These are phyloP conservation scores for Physocephala rufipes DNA, from an alignment of 2,888 invertebrate species.

Conservation along the genomic window DNA sequence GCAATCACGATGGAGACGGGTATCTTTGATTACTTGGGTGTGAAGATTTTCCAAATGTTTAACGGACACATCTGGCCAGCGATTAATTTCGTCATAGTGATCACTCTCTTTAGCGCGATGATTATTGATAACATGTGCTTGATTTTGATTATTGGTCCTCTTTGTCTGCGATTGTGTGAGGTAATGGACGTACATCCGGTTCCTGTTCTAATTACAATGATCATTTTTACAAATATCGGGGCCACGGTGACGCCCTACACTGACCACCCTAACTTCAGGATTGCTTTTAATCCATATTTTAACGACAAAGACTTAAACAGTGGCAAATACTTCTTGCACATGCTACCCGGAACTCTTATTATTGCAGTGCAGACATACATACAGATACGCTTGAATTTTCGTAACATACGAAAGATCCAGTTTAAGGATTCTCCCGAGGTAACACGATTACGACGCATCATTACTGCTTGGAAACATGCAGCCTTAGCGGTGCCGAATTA, in stretches of 20 bases:
- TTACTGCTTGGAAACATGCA: slow-evolving; percentile 41
- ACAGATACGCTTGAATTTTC: slow-evolving; percentile 42
- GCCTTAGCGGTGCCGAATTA: slow-evolving; percentile 42
- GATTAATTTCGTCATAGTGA: slow-evolving; percentile 37
- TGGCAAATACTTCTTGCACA: slow-evolving; percentile 36
- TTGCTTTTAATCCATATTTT: slow-evolving; percentile 20
- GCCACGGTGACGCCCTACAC: slow-evolving; percentile 38
- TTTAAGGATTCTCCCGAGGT: slow-evolving; percentile 40
- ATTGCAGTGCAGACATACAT: slow-evolving; percentile 41
- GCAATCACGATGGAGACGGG: slow-evolving; percentile 44
- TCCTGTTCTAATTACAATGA: slow-evolving; percentile 43
- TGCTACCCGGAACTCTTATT: slow-evolving; percentile 43
- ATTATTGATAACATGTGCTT: slow-evolving; percentile 42
- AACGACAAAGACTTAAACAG: slow-evolving; percentile 7
- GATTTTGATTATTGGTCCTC: slow-evolving; percentile 43
- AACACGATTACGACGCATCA: slow-evolving; percentile 43
- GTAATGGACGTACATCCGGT: slow-evolving; percentile 46
- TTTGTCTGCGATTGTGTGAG: slow-evolving; percentile 45
- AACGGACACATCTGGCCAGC: slow-evolving; percentile 50
- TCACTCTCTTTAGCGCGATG: slow-evolving; percentile 14
- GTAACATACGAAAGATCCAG: slow-evolving; percentile 42
- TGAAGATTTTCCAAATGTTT: slow-evolving; percentile 40
- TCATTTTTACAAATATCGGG: slow-evolving; percentile 44
- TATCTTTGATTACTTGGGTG: slow-evolving; percentile 44
- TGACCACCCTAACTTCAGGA: slow-evolving; percentile 32